A percentile compares a stretch with the other conserved stretches of the same genome.
Conservation (phyloP, 2,113 vertebrate species). For the Tetrao urogallus region DNA sequence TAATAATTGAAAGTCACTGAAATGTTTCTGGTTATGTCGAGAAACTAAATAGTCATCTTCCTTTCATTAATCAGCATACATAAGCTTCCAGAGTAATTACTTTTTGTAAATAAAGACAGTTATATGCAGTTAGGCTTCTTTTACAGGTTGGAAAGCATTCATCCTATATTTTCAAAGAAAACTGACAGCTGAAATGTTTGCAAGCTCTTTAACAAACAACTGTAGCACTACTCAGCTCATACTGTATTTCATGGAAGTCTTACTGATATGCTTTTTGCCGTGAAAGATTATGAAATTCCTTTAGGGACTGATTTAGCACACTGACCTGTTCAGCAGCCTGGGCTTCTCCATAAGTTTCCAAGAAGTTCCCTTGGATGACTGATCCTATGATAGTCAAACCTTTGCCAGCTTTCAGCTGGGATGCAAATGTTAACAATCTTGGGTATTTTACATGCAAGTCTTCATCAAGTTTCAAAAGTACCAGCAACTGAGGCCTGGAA, state of each 20-base stretch:
- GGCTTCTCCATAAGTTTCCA: slow-evolving; percentile 94
- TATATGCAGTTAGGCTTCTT: neutral
- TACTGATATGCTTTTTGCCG: neutral
- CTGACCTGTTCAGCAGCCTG: slow-evolving; percentile 96
- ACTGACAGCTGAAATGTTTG: neutral
- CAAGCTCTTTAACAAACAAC: neutral
- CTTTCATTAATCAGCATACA: neutral
- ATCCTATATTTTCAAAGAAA: neutral
- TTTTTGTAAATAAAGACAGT: neutral
- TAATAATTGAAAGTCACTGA: neutral
- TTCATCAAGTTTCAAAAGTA: slow-evolving; percentile 95
- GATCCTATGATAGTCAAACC: slow-evolving; percentile 97
- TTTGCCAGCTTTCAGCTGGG: slow-evolving; percentile 97
- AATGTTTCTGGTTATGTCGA: neutral
- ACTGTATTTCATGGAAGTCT: neutral
- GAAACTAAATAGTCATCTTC: neutral
- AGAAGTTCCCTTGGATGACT: slow-evolving; percentile 93
- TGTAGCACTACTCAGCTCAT: no score
- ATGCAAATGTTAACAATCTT: slow-evolving; percentile 94
- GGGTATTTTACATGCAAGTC: slow-evolving; percentile 98
- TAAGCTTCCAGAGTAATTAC: neutral
- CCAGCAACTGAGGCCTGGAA: slow-evolving; percentile 91
- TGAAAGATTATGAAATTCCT: neutral
- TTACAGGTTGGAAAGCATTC: neutral
- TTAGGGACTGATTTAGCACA: neutral